Base-by-base conservation (phyloP, 2,113 vertebrate genomes). In the Propithecus coquereli region DNA sequence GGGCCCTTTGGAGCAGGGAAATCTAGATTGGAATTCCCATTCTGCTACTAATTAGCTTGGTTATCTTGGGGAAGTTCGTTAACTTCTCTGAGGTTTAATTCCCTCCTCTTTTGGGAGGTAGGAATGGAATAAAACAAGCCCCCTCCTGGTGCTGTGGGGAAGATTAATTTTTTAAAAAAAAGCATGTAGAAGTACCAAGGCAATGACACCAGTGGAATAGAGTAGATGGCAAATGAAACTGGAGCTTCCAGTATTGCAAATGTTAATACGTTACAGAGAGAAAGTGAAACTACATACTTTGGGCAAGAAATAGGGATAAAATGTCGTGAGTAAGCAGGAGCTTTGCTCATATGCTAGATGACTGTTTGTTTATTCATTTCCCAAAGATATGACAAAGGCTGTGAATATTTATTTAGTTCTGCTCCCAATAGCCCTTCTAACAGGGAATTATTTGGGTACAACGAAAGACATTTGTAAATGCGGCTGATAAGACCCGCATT, bases 391-490 rank as follows among this genome's bases (percentile, higher is more conserved):
- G 88, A 96, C 95, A 98, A 97, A 99, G 97, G 91, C 88, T 87
- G 97, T 98, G 99, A 99, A 99, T 98, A 99, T 99, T 99, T 99
- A 99, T 99, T 98, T 98, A 98, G 98, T 98, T 98, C 98, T 98
- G 98, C 98, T 98, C 97, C 98, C 98, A 98, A 98, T 98, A 93
- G 98, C 98, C 98, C 97, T 98, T 98, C 98, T 99, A 99, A 99
- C 98, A 98, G 97, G 98, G 98, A 99, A 98, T 99, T 98, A 98
- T 98, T 98, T 98, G 98, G 98, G 99, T 98, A 99, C 99, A 99
- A 99, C 98, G 98, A 99, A 98, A 99, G 99, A 99, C 99, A 99
- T 99, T 99, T 99, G 99, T 99, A 99, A 99, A 99, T 99, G 98
- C 98, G 99, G 98, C 98, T 99, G 99, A 99, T 99, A 99, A 99